Evolutionary conservation across 2,888 invertebrate species (phyloP), one percentile per base, ranked within the genome.

Genomic region (Hypolimnas misippus): DNA sequence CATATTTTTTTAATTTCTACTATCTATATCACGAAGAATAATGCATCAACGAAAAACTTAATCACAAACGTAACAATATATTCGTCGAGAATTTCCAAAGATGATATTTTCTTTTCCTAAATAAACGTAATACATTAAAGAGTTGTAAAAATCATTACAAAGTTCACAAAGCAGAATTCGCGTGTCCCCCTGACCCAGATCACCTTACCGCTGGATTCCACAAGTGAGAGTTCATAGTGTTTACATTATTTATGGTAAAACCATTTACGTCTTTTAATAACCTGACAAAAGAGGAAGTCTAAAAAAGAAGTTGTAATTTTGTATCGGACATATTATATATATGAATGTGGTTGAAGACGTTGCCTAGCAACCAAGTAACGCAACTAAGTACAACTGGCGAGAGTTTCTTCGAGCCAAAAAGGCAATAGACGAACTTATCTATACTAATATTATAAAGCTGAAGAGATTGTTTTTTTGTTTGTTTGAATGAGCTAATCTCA

Each of bases 161-260:
- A 63, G 60, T 54, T 60, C 57, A 61, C 49, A 62, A 73, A 63
- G 73, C 75, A 77, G 75, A 77, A 76, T 76, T 71, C 76, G 66
- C 72, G 69, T 70, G 86, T 72, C 82, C 85, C 77, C 73, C 69
- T 86, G 76, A 85, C 88, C 85, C 74, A 83, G 79, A 75, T 81
- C 62, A 59, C 59, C 65, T 53, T 33, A 55, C 73, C 69, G 63
- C 71, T 70, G 72, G 74, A 75, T 68, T 73, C 75, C 72, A 70
- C 81, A 68, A 72, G 86, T 78, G 86, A 87, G 87, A 87, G 86
- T 83, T 76, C 49, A 74, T 73, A 75, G 74, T 72, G 74, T 73
- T 75, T 76, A 76, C 83, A 78, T 83, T 84, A 83, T 85, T 85
- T 82, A 83, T 85, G 86, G 83, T 83, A 86, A 35, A 87, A 86